These are phyloP conservation scores for Cheilinus undulatus DNA, from an alignment of 2,113 vertebrate genomes.

Conservation along the genomic window DNA sequence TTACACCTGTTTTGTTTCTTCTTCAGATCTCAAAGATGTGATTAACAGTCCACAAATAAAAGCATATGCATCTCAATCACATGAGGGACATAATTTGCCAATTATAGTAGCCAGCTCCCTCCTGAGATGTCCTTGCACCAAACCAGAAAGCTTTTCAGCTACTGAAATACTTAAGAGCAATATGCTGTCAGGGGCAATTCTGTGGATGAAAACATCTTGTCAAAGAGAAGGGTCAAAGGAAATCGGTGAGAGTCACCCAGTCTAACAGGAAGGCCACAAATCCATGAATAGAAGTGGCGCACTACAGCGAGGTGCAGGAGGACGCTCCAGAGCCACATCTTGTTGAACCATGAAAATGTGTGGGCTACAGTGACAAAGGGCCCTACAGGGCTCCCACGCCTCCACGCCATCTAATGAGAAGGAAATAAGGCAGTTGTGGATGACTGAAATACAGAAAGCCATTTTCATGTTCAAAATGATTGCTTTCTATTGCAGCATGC, in stretches of 20 bases:
- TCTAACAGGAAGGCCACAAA: slow-evolving; percentile 29
- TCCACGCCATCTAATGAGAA: slow-evolving; percentile 25
- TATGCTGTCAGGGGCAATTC: slow-evolving; percentile 22
- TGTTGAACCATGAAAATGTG: slow-evolving; percentile 57
- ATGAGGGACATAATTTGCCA: not conserved
- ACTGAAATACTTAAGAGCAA: slow-evolving; percentile 19
- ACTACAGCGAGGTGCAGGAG: slow-evolving; percentile 11
- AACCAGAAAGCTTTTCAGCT: not conserved
- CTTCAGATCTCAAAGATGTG: not conserved
- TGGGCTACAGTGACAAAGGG: slow-evolving; percentile 13
- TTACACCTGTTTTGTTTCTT: not conserved
- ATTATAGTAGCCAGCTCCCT: not conserved
- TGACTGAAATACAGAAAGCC: not conserved
- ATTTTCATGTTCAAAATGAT: slow-evolving; percentile 12
- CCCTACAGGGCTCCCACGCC: slow-evolving; percentile 5
- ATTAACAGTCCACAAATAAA: not conserved
- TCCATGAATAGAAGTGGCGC: slow-evolving; percentile 39
- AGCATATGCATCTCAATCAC: not conserved
- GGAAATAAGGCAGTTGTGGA: slow-evolving; percentile 28
- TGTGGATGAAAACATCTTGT: slow-evolving; percentile 23
- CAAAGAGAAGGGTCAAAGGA: slow-evolving; percentile 26
- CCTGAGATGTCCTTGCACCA: slow-evolving; percentile 6
- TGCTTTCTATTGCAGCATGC: slow-evolving; percentile 7
- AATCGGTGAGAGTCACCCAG: slow-evolving; percentile 27
- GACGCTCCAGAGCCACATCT: slow-evolving; percentile 32